These are phyloP conservation scores for Umimayanthus kanabou DNA, from an alignment of 92 coral and sea anemone genomes.

Conservation along the genomic window DNA sequence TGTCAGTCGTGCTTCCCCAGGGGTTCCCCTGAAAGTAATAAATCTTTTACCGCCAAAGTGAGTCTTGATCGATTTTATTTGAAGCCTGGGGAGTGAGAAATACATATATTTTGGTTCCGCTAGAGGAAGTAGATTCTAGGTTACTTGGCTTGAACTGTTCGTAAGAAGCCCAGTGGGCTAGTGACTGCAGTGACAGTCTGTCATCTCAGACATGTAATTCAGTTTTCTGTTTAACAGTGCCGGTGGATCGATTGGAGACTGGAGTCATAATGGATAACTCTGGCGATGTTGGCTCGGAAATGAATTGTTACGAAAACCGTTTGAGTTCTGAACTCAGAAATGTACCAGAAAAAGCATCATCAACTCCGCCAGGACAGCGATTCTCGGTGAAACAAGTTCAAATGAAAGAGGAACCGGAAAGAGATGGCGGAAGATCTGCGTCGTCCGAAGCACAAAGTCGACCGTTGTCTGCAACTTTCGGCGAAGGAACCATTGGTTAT, in stretches of 20 bases:
- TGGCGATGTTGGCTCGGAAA: conserved; percentile 1
- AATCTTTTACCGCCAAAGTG: neutral
- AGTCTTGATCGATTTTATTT: neutral
- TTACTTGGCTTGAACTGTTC: neutral
- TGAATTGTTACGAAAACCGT: conserved; percentile 40
- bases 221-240: neutral
- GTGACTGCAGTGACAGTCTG: neutral
- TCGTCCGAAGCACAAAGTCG: conserved; percentile 45
- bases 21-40: neutral
- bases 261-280: conserved; percentile 5
- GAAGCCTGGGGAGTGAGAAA: neutral
- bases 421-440: conserved; percentile 10
- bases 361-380: conserved; percentile 45
- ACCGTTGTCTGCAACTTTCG: conserved; percentile 58
- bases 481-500: conserved; percentile 79
- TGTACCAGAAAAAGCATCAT: neutral
- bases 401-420: conserved; percentile 43
- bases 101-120: neutral
- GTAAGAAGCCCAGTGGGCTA: neutral
- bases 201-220: neutral
- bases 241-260: neutral
- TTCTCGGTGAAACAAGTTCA: conserved; percentile 60
- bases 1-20: neutral
- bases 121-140: neutral
- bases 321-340: conserved; percentile 7